Conservation (phyloP, 2,797 vertebrate species). For the Geotrypetes seraphini region DNA sequence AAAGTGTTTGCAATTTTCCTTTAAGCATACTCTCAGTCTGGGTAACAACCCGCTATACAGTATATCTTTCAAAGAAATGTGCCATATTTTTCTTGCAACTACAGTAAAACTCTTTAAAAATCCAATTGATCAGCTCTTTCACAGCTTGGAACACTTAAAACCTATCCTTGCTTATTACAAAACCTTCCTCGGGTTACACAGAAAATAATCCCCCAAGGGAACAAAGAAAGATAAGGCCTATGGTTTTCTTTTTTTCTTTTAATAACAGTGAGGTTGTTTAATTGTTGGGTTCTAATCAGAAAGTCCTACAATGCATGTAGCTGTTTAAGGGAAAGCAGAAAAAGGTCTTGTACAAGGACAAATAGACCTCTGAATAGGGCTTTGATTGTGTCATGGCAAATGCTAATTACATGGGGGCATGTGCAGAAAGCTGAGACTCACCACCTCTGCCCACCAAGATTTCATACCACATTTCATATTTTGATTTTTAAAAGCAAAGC, state of each 20-base stretch:
- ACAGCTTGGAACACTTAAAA: background rate
- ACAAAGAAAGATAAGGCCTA: background rate
- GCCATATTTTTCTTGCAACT: too few relatives aligned
- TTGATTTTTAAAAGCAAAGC: constrained; percentile 8
- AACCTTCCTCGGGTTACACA: background rate
- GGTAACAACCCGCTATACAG: too few relatives aligned
- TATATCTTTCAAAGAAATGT: too few relatives aligned
- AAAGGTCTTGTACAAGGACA: background rate
- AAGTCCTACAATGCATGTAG: background rate
- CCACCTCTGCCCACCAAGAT: background rate
- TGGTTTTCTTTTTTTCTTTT: too few relatives aligned
- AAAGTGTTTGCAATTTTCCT: too few relatives aligned
- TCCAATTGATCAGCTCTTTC: background rate
- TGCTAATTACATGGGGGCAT: constrained; percentile 17
- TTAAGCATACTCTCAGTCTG: too few relatives aligned
- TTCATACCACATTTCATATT: constrained; percentile 11
- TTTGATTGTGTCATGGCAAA: constrained; percentile 10
- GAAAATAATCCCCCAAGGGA: too few relatives aligned
- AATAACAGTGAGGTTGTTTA: background rate
- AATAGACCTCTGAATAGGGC: constrained; percentile 11
- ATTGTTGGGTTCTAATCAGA: background rate
- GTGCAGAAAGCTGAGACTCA: constrained; percentile 12
- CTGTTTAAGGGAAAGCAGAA: constrained; percentile 1
- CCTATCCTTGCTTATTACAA: constrained; percentile 5
- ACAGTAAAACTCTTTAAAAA: background rate